phyloP scores from a whole-genome alignment of 2,888 invertebrate species.

The Plagodis pulveraria region DNA sequence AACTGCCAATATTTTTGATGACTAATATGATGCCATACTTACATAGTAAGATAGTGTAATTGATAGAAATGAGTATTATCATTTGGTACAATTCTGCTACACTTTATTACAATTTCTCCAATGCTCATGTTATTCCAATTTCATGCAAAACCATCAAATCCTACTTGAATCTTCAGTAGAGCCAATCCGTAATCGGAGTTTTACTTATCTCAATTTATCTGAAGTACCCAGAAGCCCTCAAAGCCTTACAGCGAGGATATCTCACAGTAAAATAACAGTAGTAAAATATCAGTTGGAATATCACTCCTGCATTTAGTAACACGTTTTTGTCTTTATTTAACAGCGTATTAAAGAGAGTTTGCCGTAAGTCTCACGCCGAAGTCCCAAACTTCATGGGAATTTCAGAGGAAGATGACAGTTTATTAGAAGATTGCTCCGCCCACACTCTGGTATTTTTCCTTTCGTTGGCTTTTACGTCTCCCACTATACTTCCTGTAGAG shows the following conservation, averaged over 20 bases:
- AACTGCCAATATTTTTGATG: too few relatives aligned
- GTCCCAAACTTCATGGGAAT: too few relatives aligned
- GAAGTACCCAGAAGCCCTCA: conserved; percentile 16
- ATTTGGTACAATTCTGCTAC: too few relatives aligned
- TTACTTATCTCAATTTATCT: conserved; percentile 30
- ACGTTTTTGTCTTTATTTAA: not conserved
- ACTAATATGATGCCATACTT: too few relatives aligned
- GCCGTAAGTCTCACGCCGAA: too few relatives aligned
- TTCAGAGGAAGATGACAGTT: too few relatives aligned
- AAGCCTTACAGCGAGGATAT: conserved; percentile 15
- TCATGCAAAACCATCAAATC: conserved; percentile 24
- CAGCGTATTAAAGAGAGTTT: not conserved
- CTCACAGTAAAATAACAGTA: conserved; percentile 11
- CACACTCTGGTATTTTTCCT: too few relatives aligned
- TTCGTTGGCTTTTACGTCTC: too few relatives aligned
- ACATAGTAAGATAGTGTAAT: too few relatives aligned
- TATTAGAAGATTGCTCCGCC: too few relatives aligned
- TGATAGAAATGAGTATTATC: too few relatives aligned
- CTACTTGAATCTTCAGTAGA: conserved; percentile 14
- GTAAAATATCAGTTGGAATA: not conserved
- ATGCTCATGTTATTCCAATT: conserved; percentile 13
- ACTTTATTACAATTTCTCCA: not conserved
- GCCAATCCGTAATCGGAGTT: conserved; percentile 24
- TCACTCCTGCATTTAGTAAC: not conserved
- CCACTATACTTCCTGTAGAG: too few relatives aligned